Evolutionary conservation across 2,113 vertebrate species (phyloP).

Genomic region (Pleuronectes platessa): DNA sequence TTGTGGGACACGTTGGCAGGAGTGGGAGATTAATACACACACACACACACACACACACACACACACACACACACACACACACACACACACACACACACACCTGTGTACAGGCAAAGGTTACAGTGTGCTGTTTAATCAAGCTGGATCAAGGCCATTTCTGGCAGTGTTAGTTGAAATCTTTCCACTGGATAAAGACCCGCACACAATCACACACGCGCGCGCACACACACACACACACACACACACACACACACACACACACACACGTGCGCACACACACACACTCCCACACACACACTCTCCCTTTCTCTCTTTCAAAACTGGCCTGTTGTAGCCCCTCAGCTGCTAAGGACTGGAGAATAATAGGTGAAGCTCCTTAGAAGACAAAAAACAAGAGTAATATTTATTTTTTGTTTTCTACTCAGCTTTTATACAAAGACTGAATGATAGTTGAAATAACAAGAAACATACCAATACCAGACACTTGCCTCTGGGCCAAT

Average conservation of each 20-base stretch:
- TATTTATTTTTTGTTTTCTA: background rate
- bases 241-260: too few species aligned
- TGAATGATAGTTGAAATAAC: background rate
- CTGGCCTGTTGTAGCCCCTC: too few species aligned
- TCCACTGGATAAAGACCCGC: background rate
- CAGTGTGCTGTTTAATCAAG: slow-evolving; percentile 39
- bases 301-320: too few species aligned
- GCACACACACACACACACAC: too few species aligned
- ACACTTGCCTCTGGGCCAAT: background rate
- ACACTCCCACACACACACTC: too few species aligned
- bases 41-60: background rate
- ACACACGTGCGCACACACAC: too few species aligned
- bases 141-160: slow-evolving; percentile 18
- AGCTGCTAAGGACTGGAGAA: too few species aligned
- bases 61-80: background rate
- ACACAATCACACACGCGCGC: too few species aligned
- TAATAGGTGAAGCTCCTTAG: too few species aligned
- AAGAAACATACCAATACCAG: background rate
- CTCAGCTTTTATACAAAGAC: background rate
- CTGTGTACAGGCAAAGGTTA: slow-evolving; percentile 37
- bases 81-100: slow-evolving; percentile 5
- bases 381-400: too few species aligned
- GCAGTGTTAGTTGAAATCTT: background rate
- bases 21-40: background rate
- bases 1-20: background rate